phyloP scores from a whole-genome alignment of 2,888 invertebrate species.

The Ditula angustiorana region DNA sequence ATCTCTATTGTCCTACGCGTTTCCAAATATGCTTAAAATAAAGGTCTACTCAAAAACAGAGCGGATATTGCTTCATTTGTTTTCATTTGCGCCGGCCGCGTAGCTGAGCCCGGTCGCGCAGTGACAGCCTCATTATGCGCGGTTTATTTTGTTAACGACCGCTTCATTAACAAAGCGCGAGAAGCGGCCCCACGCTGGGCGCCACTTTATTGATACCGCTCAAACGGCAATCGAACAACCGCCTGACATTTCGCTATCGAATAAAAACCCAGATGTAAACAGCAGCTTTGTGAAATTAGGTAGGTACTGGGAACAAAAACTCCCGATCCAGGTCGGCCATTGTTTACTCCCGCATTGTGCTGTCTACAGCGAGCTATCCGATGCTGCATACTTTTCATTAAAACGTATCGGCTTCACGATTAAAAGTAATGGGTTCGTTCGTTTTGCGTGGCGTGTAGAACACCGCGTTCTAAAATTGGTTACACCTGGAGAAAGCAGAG shows the following conservation, averaged over 20 bases:
- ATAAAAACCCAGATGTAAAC: conserved; percentile 31
- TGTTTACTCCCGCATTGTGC: conserved; percentile 62
- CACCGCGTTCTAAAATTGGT: conserved; percentile 33
- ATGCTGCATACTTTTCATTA: conserved; percentile 38
- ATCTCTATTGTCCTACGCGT: conserved; percentile 44
- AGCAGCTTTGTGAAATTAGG: conserved; percentile 51
- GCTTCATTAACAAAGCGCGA: conserved; percentile 26
- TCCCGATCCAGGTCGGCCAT: conserved; percentile 61
- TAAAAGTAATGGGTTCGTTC: conserved; percentile 19
- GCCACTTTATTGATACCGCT: conserved; percentile 31
- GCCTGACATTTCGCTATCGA: conserved; percentile 42
- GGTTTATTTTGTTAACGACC: conserved; percentile 32
- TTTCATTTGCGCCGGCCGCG: conserved; percentile 39
- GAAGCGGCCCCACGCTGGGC: conserved; percentile 45
- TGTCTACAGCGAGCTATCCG: conserved; percentile 30
- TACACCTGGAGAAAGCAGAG: conserved; percentile 23
- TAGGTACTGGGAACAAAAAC: conserved; percentile 60
- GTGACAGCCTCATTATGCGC: conserved; percentile 32
- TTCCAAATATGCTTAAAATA: conserved; percentile 45
- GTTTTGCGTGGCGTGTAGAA: conserved; percentile 18
- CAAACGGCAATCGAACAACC: conserved; percentile 26
- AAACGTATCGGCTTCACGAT: conserved; percentile 31
- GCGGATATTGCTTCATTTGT: conserved; percentile 49
- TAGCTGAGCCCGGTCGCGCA: conserved; percentile 13
- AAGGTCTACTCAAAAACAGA: conserved; percentile 36